phyloP scores from a whole-genome alignment of 2,113 vertebrate species.

The Pelobates fuscus region DNA sequence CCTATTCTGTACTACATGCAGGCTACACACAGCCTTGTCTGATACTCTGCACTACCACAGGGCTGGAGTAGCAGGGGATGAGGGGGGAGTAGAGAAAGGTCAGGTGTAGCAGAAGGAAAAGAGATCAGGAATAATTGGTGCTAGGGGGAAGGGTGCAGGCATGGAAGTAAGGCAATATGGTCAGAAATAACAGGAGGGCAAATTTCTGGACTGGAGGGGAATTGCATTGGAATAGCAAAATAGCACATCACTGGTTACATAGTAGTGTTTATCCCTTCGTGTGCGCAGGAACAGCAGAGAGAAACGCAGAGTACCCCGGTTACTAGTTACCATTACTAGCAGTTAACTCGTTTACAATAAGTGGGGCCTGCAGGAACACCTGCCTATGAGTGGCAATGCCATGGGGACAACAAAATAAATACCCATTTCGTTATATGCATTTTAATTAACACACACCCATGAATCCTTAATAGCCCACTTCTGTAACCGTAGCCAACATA shows the following conservation, averaged over 20 bases:
- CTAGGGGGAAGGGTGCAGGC: too few species aligned
- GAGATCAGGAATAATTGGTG: background rate
- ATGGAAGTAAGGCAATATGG: too few species aligned
- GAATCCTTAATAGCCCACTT: slow-evolving; percentile 24
- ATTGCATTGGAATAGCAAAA: too few species aligned
- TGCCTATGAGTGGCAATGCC: background rate
- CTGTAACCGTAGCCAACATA: background rate
- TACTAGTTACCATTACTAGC: background rate
- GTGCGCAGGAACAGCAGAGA: background rate
- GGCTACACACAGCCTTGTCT: background rate
- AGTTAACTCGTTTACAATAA: background rate
- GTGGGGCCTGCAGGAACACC: background rate
- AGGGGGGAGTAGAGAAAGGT: background rate
- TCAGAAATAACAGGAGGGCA: too few species aligned
- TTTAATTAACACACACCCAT: background rate
- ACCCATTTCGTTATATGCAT: background rate
- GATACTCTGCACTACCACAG: background rate
- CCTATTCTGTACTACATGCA: background rate
- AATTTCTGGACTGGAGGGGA: too few species aligned
- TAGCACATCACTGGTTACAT: too few species aligned
- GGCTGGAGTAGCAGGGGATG: background rate
- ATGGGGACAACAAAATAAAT: background rate
- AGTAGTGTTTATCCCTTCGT: background rate
- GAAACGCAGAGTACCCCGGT: background rate
- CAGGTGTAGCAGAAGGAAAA: background rate